Evolutionary conservation across 2,888 invertebrate genomes (phyloP), one percentile per base, ranked within the genome.

Genomic region (Morpho achilles): DNA sequence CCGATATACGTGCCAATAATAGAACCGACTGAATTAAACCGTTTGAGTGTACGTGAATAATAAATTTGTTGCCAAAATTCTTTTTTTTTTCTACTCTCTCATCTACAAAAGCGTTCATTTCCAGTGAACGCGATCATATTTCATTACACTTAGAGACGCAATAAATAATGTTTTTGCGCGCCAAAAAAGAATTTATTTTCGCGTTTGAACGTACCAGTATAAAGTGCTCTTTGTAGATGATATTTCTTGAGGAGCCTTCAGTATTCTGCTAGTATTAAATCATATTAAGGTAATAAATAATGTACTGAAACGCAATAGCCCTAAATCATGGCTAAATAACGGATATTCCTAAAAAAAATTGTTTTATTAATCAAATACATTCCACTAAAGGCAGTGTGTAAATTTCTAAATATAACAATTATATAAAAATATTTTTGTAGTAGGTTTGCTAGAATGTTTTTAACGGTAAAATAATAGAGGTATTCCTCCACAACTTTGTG

Each of bases 1-100:
- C 56, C 55, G 50, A 41, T 62, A 56, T 50, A 56, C 62, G 50
- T 51, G 54, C 59, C 51, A 59, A 62, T 59, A 62, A 62, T 62
- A 62, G 59, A 56, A 23, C 55, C 55, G 50, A 39, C 55, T 39
- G 54, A 62, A 62, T 62, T 59, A 62, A 59, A 57, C 46, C 53
- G 45, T 57, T 57, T 50, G 53, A 56, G 54, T 52, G 48, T 51
- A 47, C 53, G 55, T 53, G 61, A 62, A 62, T 62, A 57, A 59
- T 59, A 59, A 54, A 59, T 62, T 59, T 57, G 59, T 59, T 57
- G 54, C 56, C 41, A 41, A 54, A 62, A 54, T 49, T 56, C 48
- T 53, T 51, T 59, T 59, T 57, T 55, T 55, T 54, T 54, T 42
- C 22, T 7, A 8, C 16, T 10, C 45, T 45, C 44, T 32, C 32